Percentiles rank a stretch among this genome's conserved stretches.
These are phyloP conservation scores for Gadus macrocephalus DNA, from an alignment of 2,113 vertebrate genomes.

Conservation along the genomic window DNA sequence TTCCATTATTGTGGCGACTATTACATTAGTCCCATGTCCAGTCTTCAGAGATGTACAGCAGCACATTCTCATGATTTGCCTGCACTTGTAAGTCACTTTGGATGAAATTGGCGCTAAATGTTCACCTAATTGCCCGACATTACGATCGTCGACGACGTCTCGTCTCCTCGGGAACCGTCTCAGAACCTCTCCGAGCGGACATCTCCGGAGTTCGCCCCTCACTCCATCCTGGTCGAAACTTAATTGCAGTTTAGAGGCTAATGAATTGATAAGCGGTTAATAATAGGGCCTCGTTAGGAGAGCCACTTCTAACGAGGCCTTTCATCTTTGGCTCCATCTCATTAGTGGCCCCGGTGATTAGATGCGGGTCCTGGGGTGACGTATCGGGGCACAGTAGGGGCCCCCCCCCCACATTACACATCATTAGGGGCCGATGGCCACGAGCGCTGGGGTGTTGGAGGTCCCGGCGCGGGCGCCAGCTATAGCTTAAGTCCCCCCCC, in stretches of 20 bases:
- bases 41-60: no score
- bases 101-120: no score
- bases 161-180: no score
- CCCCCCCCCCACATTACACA: slow-evolving; percentile 47
- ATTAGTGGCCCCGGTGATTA: slow-evolving; percentile 64
- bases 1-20: no score
- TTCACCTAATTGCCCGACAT: no score
- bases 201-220: background rate
- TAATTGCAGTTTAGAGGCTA: slow-evolving; percentile 60
- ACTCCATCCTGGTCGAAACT: slow-evolving; percentile 7
- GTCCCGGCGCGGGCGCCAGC: slow-evolving; percentile 36
- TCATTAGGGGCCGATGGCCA: slow-evolving; percentile 56
- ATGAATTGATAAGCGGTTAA: slow-evolving; percentile 55
- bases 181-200: no score
- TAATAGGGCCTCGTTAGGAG: slow-evolving; percentile 50
- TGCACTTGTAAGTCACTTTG: no score
- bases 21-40: no score
- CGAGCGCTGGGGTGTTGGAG: slow-evolving; percentile 28
- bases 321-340: slow-evolving; percentile 62
- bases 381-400: slow-evolving; percentile 39
- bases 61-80: no score
- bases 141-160: no score
- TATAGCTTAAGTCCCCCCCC: slow-evolving; percentile 4
- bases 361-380: slow-evolving; percentile 55
- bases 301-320: slow-evolving; percentile 53